Percentiles rank a stretch among this genome's conserved stretches.
phyloP scores from a whole-genome alignment of 2,797 vertebrate species.

The Geotrypetes seraphini region DNA sequence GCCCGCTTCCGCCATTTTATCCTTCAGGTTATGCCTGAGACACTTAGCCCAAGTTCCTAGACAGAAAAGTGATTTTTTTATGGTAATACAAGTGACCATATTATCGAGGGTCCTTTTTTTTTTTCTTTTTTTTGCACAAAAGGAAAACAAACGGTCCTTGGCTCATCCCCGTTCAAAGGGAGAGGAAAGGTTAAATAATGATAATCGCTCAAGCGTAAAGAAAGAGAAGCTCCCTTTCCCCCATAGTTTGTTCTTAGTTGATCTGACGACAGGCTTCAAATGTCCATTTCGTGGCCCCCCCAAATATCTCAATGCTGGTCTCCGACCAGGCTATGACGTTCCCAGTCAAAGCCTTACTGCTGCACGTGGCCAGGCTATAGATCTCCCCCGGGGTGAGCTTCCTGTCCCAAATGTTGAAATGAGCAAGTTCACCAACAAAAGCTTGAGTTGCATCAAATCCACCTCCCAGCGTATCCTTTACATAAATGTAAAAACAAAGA shows the following conservation, averaged over 20 bases:
- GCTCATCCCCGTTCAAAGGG: constrained; percentile 10
- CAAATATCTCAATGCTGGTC: constrained; percentile 82
- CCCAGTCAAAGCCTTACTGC: constrained; percentile 68
- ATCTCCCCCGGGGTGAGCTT: constrained; percentile 79
- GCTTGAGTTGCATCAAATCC: constrained; percentile 92
- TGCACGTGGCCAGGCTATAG: constrained; percentile 87
- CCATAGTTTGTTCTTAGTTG: constrained; percentile 61
- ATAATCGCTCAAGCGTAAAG: constrained; percentile 36
- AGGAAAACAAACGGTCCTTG: constrained; percentile 7
- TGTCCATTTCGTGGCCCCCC: constrained; percentile 88
- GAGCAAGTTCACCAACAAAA: constrained; percentile 82
- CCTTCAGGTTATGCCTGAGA: not conserved
- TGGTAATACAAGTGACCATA: constrained; percentile 33
- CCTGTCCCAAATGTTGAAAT: constrained; percentile 87
- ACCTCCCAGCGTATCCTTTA: constrained; percentile 82
- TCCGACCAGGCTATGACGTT: constrained; percentile 90
- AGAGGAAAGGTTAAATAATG: constrained; percentile 30
- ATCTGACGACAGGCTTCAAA: constrained; percentile 86
- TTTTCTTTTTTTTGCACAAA: not conserved
- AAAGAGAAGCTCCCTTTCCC: not conserved
- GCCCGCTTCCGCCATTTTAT: not conserved
- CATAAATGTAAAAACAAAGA: not conserved
- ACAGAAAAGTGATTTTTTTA: constrained; percentile 39
- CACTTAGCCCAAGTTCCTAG: constrained; percentile 1
- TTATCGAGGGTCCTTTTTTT: constrained; percentile 14